Percentiles rank a stretch among this genome's conserved stretches.
Conservation (phyloP, 1,140 invertebrate genomes). For the Mamestra configurata region DNA sequence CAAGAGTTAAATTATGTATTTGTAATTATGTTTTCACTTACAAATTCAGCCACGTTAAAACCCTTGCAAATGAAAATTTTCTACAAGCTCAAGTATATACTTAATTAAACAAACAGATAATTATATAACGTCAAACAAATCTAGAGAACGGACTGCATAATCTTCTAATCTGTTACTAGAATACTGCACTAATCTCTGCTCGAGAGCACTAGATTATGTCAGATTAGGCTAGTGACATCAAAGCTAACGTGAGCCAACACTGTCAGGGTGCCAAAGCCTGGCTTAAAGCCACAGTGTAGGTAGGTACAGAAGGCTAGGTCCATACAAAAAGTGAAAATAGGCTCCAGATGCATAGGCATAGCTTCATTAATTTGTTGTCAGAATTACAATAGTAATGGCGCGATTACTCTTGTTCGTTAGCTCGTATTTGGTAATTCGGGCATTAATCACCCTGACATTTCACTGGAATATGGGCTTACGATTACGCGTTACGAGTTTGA, state of each 20-base stretch:
- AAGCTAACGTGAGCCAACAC: not conserved
- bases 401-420: too few species aligned
- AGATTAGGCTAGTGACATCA: conserved; percentile 16
- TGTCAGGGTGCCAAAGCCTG: conserved; percentile 1
- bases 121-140: not conserved
- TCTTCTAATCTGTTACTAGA: not conserved
- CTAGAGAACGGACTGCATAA: not conserved
- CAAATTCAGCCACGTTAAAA: not conserved
- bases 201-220: not conserved
- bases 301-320: not conserved
- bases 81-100: not conserved
- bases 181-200: conserved; percentile 23
- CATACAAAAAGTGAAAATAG: too few species aligned
- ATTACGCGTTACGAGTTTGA: too few species aligned
- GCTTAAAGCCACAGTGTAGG: not conserved
- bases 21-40: not conserved
- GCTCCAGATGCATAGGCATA: too few species aligned
- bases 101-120: not conserved
- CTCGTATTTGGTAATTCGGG: too few species aligned
- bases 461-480: too few species aligned
- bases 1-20: not conserved
- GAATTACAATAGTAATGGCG: too few species aligned
- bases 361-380: too few species aligned
- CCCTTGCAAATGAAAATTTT: not conserved
- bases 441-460: too few species aligned